These are phyloP conservation scores for Pseudopodoces humilis DNA, from an alignment of 2,113 vertebrate genomes.

Conservation along the genomic window DNA sequence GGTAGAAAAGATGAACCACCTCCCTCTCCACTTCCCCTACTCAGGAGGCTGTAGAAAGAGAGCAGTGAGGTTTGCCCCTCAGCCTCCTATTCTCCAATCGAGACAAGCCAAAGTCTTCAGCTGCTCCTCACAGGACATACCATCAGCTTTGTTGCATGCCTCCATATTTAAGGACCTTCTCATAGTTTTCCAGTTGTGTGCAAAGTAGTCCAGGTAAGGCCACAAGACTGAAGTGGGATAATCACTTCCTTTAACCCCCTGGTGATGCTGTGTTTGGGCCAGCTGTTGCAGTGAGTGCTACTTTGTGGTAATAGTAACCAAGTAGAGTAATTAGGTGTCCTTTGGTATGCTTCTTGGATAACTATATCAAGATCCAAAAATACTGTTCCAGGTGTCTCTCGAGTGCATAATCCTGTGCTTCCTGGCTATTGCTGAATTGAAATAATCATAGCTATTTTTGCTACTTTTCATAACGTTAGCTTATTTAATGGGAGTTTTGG, in stretches of 20 bases:
- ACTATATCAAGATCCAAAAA: neutral
- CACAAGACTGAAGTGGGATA: fast-evolving
- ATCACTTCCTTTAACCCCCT: neutral
- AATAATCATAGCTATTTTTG: neutral
- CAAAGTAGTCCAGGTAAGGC: neutral
- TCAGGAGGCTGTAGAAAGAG: neutral
- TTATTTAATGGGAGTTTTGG: neutral
- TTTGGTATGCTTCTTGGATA: neutral
- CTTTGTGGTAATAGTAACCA: neutral
- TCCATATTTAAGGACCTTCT: fast-evolving
- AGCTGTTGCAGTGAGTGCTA: neutral
- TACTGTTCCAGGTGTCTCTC: fast-evolving
- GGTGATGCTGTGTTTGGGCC: neutral
- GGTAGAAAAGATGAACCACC: neutral
- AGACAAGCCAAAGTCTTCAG: neutral
- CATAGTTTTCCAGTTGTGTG: neutral
- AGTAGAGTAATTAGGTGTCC: neutral
- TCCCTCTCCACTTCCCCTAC: fast-evolving
- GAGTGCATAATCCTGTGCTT: neutral
- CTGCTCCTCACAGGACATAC: fast-evolving
- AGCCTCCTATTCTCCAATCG: fast-evolving
- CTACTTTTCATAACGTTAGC: neutral
- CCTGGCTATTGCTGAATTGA: neutral
- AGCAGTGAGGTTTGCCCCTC: fast-evolving
- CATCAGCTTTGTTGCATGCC: neutral